Conservation (phyloP, 53 echinoderm and acorn worm species). For the Glandiceps talaboti region DNA sequence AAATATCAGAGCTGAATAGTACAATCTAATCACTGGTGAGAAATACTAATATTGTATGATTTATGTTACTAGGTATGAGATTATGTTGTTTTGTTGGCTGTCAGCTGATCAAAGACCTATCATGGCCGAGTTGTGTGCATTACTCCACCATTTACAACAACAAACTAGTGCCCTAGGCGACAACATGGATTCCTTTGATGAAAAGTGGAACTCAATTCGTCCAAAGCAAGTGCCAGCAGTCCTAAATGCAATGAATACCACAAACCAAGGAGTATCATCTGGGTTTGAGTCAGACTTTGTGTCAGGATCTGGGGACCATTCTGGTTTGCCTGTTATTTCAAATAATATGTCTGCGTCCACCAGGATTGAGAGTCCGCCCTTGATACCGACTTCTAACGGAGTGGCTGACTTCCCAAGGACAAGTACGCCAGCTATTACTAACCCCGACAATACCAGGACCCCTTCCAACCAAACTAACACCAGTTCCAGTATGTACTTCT, state of each 20-base stretch:
- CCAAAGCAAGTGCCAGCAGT: neutral
- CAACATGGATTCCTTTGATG: neutral
- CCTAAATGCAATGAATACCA: neutral
- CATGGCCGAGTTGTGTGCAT: conserved; percentile 70
- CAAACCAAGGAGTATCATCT: neutral
- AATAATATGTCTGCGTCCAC: neutral
- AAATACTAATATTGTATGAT: neutral
- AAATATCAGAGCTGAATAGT: too few species aligned
- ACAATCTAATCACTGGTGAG: too few species aligned
- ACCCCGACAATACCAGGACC: neutral
- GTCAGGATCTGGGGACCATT: too few species aligned
- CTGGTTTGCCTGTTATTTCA: neutral
- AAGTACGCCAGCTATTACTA: neutral
- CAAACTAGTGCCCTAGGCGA: neutral
- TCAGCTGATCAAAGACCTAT: conserved; percentile 57
- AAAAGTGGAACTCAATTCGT: neutral
- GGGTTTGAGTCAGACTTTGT: neutral
- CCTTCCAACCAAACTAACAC: neutral
- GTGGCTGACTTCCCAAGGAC: neutral
- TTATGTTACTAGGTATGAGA: conserved; percentile 62
- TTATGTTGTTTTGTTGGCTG: conserved; percentile 96
- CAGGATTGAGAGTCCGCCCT: neutral
- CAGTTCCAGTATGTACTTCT: neutral
- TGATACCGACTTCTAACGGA: neutral
- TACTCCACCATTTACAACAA: conserved; percentile 52